These are phyloP conservation scores for Piaya cayana DNA, from an alignment of 2,113 vertebrate species.

Conservation along the genomic window DNA sequence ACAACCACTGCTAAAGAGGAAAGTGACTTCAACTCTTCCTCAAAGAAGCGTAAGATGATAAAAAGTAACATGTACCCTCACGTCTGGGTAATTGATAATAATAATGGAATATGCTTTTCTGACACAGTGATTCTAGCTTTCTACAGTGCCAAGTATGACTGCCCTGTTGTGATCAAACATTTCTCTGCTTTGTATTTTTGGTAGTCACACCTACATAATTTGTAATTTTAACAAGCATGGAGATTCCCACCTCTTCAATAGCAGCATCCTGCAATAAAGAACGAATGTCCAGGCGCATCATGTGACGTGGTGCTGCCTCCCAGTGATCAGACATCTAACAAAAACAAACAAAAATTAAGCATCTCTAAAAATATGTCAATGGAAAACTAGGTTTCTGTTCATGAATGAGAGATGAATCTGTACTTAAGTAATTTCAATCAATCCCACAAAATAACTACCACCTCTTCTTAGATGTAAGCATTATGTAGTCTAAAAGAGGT, in stretches of 20 bases:
- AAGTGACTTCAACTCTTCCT: background rate
- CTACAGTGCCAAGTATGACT: background rate
- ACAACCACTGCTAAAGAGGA: background rate
- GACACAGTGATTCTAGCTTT: background rate
- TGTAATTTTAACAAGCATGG: background rate
- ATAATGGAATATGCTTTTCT: background rate
- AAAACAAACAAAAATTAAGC: conserved; percentile 23
- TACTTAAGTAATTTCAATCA: background rate
- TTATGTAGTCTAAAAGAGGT: background rate
- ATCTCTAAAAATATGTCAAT: background rate
- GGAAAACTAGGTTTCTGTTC: background rate
- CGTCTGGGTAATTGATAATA: background rate
- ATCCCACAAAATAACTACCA: background rate
- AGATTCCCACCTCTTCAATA: conserved; percentile 89
- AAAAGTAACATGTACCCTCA: background rate
- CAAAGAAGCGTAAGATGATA: background rate
- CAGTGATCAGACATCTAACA: conserved; percentile 92
- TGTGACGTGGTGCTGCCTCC: conserved; percentile 94
- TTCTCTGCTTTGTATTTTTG: background rate
- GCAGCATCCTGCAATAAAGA: conserved; percentile 97
- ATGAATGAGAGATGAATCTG: background rate
- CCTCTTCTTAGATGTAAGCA: background rate
- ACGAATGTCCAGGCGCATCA: conserved; percentile 95
- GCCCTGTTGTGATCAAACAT: background rate
- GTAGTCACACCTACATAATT: background rate